Base-by-base conservation (phyloP, 2,113 vertebrate species). In the Grantiella picta region DNA sequence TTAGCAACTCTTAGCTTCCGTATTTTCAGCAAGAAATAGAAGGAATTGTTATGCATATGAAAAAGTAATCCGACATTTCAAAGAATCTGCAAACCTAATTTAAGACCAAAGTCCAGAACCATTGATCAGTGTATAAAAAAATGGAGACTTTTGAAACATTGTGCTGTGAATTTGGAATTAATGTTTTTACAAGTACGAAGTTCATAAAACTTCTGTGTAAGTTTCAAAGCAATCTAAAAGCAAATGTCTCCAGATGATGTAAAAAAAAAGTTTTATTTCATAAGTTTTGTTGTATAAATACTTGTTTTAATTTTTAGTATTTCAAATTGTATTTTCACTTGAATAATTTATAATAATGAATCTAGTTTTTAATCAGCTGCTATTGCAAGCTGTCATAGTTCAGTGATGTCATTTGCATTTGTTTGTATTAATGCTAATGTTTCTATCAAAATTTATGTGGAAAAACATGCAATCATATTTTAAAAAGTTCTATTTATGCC, bases 221-320 rank as follows among this genome's bases (percentile, higher is more conserved):
- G 35, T 94, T 96, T 95, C 78, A 86, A 82, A 92, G 90, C 86
- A 92, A 87, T 95, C 93, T 95, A 95, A 94, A 93, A 95, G 52
- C 54, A 92, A 38, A 94, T 97, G 87, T 97, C 87, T 97, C 91
- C 66, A 96, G 88, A 96, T 96, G 25, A 68, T 94, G 69, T 95
- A 60, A 86, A 94, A 86, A 95, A 90, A 60, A 81, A 36, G 24
- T 94, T 94, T 97, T 75, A 83, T 97, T 97, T 97, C 90, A 35
- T 97, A 97, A 92, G 84, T 96, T 97, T 97, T 70, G 75, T 97
- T 98, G 91, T 97, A 97, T 97, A 98, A 97, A 97, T 93, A 97
- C 92, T 94, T 97, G 95, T 90, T 97, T 98, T 98, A 96, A 92
- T 94, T 97, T 97, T 97, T 92, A 92, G 92, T 97, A 95, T 96